Evolutionary conservation across 2,888 invertebrate species (phyloP), one percentile per base, ranked within the genome.

Genomic region (Cylloceria caligata): DNA sequence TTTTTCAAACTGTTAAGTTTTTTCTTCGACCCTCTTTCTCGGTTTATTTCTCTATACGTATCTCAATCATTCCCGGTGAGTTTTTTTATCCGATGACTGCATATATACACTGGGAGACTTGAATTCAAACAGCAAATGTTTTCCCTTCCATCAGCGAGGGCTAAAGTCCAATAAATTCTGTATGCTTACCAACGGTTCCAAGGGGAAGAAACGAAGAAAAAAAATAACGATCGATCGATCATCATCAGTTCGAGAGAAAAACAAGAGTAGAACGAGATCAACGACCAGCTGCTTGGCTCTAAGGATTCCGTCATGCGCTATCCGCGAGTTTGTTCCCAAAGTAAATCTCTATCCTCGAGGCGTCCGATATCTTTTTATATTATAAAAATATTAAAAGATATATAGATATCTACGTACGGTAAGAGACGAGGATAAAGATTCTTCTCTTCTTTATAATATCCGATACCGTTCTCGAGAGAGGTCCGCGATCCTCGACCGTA

Each of bases 381-480:
- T 67, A 27, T 67, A 45, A 36, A 52, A 67, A 11, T 47, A 67
- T 47, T 6, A 7, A 47, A 3, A 30, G 16, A 39, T 60, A 39
- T 55, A 45, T 42, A 21, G 24, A 55, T 74, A 55, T 62, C 5
- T 36, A 49, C 4, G 21, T 7, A 34, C 21, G 42, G 72, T 45
- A 34, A 72, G 71, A 65, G 64, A 72, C 52, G 68, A 73, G 57
- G 60, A 57, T 39, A 34, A 34, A 34, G 57, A n/a, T 49, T 79
- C 74, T 69, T 68, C 64, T 68, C 77, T 73, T 62, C 73, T 62
- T 65, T 67, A 84, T 89, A 89, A 90, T 90, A 87, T 86, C 84
- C 83, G 86, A 88, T 90, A 88, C 89, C 89, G 88, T 88, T 85
- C 81, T 84, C 86, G 83, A 84, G 74, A 57, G 68, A 76, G 83